These are phyloP conservation scores for Eumacrocentrus americanus DNA, from an alignment of 2,888 invertebrate species.

Conservation along the genomic window DNA sequence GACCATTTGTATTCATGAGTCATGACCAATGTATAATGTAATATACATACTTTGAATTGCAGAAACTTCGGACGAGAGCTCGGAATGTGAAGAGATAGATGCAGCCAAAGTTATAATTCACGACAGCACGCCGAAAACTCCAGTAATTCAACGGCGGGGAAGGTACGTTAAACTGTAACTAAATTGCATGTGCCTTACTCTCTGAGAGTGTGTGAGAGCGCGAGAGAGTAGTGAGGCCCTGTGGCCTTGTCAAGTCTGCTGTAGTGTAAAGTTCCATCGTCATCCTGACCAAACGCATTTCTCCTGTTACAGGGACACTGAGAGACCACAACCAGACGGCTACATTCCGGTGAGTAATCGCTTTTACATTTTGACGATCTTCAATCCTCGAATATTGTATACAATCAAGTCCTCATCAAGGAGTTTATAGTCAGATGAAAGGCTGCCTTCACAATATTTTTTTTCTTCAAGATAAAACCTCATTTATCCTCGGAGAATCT, in stretches of 20 bases:
- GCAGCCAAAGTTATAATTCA: slow-evolving; percentile 80
- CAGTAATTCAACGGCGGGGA: slow-evolving; percentile 67
- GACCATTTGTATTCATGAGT: slow-evolving; percentile 12
- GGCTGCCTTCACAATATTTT: no score
- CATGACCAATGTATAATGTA: background rate
- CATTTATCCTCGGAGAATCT: no score
- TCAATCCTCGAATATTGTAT: background rate
- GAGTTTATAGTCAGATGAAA: no score
- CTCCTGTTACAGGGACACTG: slow-evolving; percentile 51
- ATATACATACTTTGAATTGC: slow-evolving; percentile 22
- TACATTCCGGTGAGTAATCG: slow-evolving; percentile 59
- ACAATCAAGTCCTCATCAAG: background rate
- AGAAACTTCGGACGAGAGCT: slow-evolving; percentile 44
- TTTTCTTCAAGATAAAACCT: no score
- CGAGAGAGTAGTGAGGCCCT: background rate
- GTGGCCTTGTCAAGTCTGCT: background rate
- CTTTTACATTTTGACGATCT: background rate
- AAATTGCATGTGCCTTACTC: slow-evolving; percentile 33
- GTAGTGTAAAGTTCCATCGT: slow-evolving; percentile 35
- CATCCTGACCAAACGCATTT: slow-evolving; percentile 44
- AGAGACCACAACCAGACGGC: slow-evolving; percentile 58
- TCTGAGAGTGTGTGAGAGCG: background rate
- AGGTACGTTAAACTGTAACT: slow-evolving; percentile 45
- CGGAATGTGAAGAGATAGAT: slow-evolving; percentile 75
- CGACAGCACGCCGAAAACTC: slow-evolving; percentile 76